Base-by-base conservation (phyloP, 2,797 vertebrate genomes). In the Valencia hispanica region DNA sequence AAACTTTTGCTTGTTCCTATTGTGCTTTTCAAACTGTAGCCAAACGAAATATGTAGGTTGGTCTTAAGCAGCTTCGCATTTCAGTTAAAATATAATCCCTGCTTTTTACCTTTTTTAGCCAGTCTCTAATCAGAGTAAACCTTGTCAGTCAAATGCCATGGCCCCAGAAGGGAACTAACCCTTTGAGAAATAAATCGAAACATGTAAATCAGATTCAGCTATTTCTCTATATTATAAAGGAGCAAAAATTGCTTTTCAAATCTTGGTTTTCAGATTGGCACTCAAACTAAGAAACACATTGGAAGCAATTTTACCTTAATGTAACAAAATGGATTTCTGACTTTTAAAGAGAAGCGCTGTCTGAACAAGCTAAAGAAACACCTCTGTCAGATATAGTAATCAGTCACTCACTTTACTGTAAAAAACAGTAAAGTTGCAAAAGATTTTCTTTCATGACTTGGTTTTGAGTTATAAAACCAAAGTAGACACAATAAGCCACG, bases 271-370 rank as follows among this genome's bases (percentile, higher is more conserved):
- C 30, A 81, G 39, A 65, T 6, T 61, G 53, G 73, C 74, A 72
- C 50, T 72, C 55, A 74, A 73, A 79, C 43, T 43, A 70, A 69
- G 20, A 68, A 53, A 36, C 30, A 48, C 59, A 74, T 75, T 66
- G 32, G 65, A 80, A 65, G 73, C 55, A 66, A 79, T 85, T 86
- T 76, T 25, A 70, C 43, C 78, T 76, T 70, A 71, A 84, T 82
- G 73, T 77, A 48, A 27, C 53, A 4, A 80, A 74, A 79, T 76
- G 48, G 70, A 76, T 85, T 81, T 82, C 30, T 65, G 75, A 87
- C 47, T 86, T 77, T 68, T 61, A 79, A 36, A 68, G 68, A 74
- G 53, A 2, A 17, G 11, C 34, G 61, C 50, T 69, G 68, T 1
- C 47, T 69, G 17, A 39, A 59, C n/a, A 78, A 61, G 47, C 66